phyloP scores from a whole-genome alignment of 2,113 vertebrate species.

The Coturnix japonica region DNA sequence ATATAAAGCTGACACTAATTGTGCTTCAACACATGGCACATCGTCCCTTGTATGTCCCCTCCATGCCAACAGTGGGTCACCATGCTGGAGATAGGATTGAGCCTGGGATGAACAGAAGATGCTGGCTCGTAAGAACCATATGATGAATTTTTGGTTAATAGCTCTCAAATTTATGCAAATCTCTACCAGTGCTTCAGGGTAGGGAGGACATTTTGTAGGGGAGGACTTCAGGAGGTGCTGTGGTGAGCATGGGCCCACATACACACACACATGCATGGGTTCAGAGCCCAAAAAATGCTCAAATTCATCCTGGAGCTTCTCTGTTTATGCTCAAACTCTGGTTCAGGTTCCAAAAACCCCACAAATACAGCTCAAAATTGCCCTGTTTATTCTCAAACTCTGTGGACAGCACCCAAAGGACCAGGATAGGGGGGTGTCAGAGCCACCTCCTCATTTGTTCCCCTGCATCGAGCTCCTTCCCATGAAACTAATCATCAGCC shows the following conservation, averaged over 20 bases:
- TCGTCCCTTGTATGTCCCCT: rapidly evolving
- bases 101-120: not conserved
- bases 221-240: not conserved
- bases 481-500: not conserved
- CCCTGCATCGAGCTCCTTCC: not conserved
- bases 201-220: not conserved
- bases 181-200: rapidly evolving
- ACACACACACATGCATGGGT: not conserved
- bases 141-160: rapidly evolving
- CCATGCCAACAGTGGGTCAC: rapidly evolving
- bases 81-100: not conserved
- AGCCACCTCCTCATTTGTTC: not conserved
- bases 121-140: not conserved
- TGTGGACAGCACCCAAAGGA: not conserved
- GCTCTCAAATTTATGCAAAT: not conserved
- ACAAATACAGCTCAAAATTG: not conserved
- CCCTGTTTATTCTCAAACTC: not conserved
- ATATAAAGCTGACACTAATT: not conserved
- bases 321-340: not conserved
- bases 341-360: not conserved
- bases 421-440: not conserved
- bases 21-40: rapidly evolving
- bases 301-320: not conserved
- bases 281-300: not conserved
- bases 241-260: not conserved